Evolutionary conservation across 1,140 invertebrate genomes (phyloP).

Genomic region (Procambarus virginalis): DNA sequence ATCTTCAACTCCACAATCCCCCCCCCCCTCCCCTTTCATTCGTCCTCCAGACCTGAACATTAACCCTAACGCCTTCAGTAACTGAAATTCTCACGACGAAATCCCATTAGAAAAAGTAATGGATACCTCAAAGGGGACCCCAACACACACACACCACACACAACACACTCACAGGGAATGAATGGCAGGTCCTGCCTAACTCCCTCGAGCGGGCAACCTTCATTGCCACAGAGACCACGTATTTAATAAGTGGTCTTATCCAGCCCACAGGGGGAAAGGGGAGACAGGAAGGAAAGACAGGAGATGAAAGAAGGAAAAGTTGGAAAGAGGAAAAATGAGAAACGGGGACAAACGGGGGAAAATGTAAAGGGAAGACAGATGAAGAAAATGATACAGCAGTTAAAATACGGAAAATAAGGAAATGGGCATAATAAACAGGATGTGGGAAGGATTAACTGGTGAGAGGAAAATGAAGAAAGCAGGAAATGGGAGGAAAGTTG

Average conservation of each 20-base stretch:
- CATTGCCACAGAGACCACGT: neutral
- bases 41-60: neutral
- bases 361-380: neutral
- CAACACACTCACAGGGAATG: neutral
- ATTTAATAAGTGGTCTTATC: slow-evolving; percentile 1
- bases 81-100: neutral
- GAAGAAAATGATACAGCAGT: neutral
- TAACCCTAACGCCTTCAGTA: neutral
- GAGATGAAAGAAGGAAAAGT: neutral
- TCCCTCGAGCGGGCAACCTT: neutral
- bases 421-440: neutral
- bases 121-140: neutral
- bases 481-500: neutral
- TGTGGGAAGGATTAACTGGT: too few relatives aligned
- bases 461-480: neutral
- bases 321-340: neutral
- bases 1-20: too few relatives aligned
- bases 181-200: neutral
- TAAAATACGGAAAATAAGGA: neutral
- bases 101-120: neutral
- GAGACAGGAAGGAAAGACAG: neutral
- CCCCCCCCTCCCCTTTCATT: too few relatives aligned
- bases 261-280: neutral
- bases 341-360: neutral
- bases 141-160: neutral